Evolutionary conservation across 2,113 vertebrate species (phyloP), one percentile per base, ranked within the genome.

Genomic region (Charadrius vociferus): DNA sequence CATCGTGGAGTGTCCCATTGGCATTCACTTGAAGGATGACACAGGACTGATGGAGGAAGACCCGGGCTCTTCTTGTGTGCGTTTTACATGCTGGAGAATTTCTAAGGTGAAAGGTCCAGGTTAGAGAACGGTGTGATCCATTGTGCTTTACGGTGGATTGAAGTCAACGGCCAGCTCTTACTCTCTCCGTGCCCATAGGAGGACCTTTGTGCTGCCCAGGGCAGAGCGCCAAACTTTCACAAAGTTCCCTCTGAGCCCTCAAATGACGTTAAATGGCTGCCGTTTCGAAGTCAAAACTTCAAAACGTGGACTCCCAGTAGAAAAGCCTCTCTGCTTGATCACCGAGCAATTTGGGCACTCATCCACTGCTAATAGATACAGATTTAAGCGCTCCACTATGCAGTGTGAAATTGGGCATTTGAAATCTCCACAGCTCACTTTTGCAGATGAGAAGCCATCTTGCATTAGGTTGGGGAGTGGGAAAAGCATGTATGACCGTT

Each of bases 91-190:
- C 39, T 59, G 29, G 1, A n/a, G 74, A 14, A 14, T 56, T 52
- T 37, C 53, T 49, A 11, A 34, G 15, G 15, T 52, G 14, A 37
- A 36, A 30, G 19, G 9, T 39, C 32, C 13, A 3, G 16, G 26
- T 45, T 13, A 53, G 55, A 27, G 59, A 24, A 32, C 1, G 4
- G 12, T 21, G 32, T 1, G 2, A 1, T 41, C 12, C 21, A 4
- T 12, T 7, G 45, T 16, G 29, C 52, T 41, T 62, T n/a, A 11
- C 2, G 18, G 30, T 4, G 4, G 10, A 22, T 10, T 32, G 66
- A 80, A 56, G 49, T 45, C 72, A 43, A 7, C 16, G 32, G 53
- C 0, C 1, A 74, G 50, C 58, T 50, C 30, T 22, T 75, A 15
- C 32, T 30, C 32, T 62, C 73, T 21, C 3, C 5, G 12, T 30